These are phyloP conservation scores for Melanotaenia parkinsoni DNA, from an alignment of 2,797 vertebrate genomes.

Conservation along the genomic window DNA sequence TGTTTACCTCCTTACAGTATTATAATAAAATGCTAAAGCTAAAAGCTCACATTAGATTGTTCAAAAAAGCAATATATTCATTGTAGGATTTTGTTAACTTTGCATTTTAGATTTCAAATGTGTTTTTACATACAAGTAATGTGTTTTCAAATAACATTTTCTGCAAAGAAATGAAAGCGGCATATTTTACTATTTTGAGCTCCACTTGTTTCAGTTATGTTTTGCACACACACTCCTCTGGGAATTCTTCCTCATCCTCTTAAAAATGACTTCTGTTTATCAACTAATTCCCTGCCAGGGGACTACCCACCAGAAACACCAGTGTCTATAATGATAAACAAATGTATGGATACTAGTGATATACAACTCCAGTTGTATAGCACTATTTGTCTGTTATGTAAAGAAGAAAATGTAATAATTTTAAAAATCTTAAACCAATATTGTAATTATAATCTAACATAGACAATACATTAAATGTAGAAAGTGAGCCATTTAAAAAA, in stretches of 20 bases:
- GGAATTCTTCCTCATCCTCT: slow-evolving; percentile 49
- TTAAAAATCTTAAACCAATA: too few species aligned
- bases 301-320: slow-evolving; percentile 19
- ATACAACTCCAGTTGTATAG: not conserved
- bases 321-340: slow-evolving; percentile 21
- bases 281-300: slow-evolving; percentile 23
- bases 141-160: slow-evolving; percentile 8
- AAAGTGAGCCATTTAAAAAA: too few species aligned
- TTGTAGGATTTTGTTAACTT: not conserved
- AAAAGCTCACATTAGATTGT: not conserved
- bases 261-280: slow-evolving; percentile 51
- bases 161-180: slow-evolving; percentile 11
- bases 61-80: not conserved
- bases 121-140: slow-evolving; percentile 7
- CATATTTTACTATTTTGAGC: slow-evolving; percentile 10
- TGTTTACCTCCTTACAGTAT: not conserved
- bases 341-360: slow-evolving; percentile 18
- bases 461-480: too few species aligned
- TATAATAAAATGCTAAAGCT: slow-evolving; percentile 2
- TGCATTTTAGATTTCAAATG: slow-evolving; percentile 5
- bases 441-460: too few species aligned
- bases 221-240: slow-evolving; percentile 18
- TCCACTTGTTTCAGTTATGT: slow-evolving; percentile 45
- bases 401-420: not conserved
- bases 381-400: not conserved